Evolutionary conservation across 2,797 vertebrate genomes (phyloP).

Genomic region (Rhinoraja longicauda): DNA sequence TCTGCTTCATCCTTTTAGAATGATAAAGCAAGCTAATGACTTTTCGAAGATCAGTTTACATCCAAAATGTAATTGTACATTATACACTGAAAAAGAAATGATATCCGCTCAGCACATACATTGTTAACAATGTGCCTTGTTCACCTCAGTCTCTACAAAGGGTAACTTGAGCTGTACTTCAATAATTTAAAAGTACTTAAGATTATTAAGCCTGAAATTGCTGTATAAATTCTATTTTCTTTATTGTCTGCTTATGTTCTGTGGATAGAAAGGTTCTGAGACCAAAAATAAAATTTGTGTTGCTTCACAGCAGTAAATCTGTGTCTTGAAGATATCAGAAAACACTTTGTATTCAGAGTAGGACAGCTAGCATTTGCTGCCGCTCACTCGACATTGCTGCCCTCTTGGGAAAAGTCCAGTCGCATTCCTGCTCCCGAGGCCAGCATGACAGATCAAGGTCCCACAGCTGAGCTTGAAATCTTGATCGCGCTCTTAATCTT

Average conservation of each 20-base stretch:
- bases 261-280: not conserved
- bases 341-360: not conserved
- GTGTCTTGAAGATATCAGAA: slow-evolving; percentile 23
- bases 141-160: not conserved
- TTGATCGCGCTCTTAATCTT: not conserved
- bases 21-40: not conserved
- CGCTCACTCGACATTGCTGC: not conserved
- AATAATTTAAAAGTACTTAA: not conserved
- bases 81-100: not conserved
- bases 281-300: not conserved
- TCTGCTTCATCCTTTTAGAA: not conserved
- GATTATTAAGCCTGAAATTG: not conserved
- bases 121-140: not conserved
- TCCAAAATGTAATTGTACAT: not conserved
- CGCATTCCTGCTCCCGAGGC: not conserved
- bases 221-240: not conserved
- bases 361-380: not conserved
- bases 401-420: not conserved
- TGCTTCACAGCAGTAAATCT: not conserved
- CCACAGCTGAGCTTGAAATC: not conserved
- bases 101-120: not conserved
- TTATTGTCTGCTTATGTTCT: not conserved
- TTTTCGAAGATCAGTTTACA: not conserved
- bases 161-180: not conserved
- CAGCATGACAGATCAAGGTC: not conserved